Conservation (phyloP, 2,888 invertebrate species). For the Drosophila histrio region DNA sequence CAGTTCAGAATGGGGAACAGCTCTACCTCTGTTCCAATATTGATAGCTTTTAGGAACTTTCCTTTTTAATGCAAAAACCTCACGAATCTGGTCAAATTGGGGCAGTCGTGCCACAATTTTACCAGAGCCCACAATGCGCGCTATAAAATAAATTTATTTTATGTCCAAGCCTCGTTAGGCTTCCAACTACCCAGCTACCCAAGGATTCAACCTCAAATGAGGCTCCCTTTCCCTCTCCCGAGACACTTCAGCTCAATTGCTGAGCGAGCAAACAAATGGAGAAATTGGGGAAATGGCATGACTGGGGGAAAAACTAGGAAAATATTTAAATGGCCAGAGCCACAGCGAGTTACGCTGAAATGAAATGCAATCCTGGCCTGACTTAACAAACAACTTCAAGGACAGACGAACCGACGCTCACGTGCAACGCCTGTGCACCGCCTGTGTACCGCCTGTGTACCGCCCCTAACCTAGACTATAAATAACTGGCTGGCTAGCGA, state of each 20-base stretch:
- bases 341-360: conserved; percentile 55
- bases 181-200: conserved; percentile 4
- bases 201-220: neutral
- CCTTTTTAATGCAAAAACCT: conserved; percentile 40
- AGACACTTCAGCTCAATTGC: conserved; percentile 24
- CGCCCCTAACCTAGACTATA: conserved; percentile 72
- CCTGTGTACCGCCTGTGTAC: conserved; percentile 35
- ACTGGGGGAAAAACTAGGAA: conserved; percentile 44
- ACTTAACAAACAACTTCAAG: conserved; percentile 69
- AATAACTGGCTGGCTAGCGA: conserved; percentile 59
- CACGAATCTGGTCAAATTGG: conserved; percentile 59
- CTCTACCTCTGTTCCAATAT: conserved; percentile 26
- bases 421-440: neutral
- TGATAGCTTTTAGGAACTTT: conserved; percentile 49
- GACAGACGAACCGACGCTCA: conserved; percentile 48
- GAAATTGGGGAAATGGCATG: neutral
- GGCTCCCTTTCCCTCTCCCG: neutral
- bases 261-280: conserved; percentile 27
- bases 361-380: conserved; percentile 51
- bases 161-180: conserved; percentile 48
- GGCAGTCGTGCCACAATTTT: conserved; percentile 46
- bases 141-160: conserved; percentile 61
- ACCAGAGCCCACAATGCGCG: conserved; percentile 12
- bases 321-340: conserved; percentile 66
- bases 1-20: neutral